Percentiles rank a stretch among this genome's conserved stretches.
phyloP scores from a whole-genome alignment of 2,797 vertebrate species.

The Malurus splendens region DNA sequence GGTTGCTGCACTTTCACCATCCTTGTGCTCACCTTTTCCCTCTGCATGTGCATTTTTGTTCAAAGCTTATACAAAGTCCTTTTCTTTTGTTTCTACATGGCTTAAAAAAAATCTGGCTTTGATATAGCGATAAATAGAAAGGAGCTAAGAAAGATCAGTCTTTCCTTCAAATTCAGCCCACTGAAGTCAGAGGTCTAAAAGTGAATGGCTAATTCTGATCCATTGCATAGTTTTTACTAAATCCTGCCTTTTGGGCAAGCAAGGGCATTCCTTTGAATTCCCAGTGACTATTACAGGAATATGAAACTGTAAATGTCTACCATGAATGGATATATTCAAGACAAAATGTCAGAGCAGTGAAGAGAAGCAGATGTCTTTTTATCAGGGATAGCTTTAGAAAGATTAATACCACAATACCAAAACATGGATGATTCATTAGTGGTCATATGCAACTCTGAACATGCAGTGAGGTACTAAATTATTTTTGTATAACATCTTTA shows the following conservation, averaged over 20 bases:
- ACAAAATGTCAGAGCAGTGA: conserved; percentile 10
- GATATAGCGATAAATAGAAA: background rate
- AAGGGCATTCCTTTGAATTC: conserved; percentile 4
- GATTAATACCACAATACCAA: conserved; percentile 13
- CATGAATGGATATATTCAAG: conserved; percentile 28
- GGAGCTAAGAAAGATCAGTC: background rate
- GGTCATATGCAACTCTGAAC: background rate
- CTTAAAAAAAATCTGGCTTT: background rate
- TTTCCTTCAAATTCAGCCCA: background rate
- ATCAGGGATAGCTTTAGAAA: background rate
- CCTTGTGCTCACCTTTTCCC: background rate
- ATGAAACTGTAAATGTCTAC: background rate
- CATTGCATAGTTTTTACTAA: background rate
- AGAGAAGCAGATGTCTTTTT: conserved; percentile 26
- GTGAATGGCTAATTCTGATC: background rate
- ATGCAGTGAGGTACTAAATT: background rate
- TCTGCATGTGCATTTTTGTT: background rate
- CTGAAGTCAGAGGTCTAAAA: background rate
- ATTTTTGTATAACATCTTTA: background rate
- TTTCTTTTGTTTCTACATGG: background rate
- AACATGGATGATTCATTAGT: conserved; percentile 16
- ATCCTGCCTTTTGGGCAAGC: background rate
- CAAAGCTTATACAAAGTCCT: background rate
- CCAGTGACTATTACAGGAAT: background rate
- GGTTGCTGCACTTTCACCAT: background rate